Conservation (phyloP, 2,888 invertebrate species). For the Meteorus cinctellus region DNA sequence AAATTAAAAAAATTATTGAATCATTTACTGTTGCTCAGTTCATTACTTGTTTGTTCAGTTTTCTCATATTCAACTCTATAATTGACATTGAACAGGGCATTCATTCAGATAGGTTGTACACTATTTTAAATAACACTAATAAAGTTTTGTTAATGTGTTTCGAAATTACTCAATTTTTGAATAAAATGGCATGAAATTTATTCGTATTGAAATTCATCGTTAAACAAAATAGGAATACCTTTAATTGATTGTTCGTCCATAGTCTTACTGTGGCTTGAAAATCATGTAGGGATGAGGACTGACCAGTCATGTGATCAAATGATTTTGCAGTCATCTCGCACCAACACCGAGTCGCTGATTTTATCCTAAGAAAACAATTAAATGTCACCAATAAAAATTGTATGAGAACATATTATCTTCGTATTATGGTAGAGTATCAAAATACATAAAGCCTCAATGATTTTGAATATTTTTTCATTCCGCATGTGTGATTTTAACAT, state of each 20-base stretch:
- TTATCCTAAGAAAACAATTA: constrained; percentile 30
- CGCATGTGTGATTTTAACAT: constrained; percentile 2
- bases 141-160: neutral
- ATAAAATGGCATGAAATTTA: neutral
- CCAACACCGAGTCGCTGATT: neutral
- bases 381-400: constrained; percentile 1
- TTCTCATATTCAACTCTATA: neutral
- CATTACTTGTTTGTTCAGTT: neutral
- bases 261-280: neutral
- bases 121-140: neutral
- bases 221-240: neutral
- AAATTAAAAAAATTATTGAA: neutral
- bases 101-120: neutral
- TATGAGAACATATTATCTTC: neutral
- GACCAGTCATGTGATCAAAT: constrained; percentile 17
- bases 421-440: neutral
- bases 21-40: neutral
- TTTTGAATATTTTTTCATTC: neutral
- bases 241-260: neutral
- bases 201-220: neutral
- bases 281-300: neutral
- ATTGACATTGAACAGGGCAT: neutral
- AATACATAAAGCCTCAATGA: neutral
- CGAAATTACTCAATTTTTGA: neutral
- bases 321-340: neutral